Percentiles rank a stretch among this genome's conserved stretches.
These are phyloP conservation scores for Hyppa rectilinea DNA, from an alignment of 2,888 invertebrate species.

Conservation along the genomic window DNA sequence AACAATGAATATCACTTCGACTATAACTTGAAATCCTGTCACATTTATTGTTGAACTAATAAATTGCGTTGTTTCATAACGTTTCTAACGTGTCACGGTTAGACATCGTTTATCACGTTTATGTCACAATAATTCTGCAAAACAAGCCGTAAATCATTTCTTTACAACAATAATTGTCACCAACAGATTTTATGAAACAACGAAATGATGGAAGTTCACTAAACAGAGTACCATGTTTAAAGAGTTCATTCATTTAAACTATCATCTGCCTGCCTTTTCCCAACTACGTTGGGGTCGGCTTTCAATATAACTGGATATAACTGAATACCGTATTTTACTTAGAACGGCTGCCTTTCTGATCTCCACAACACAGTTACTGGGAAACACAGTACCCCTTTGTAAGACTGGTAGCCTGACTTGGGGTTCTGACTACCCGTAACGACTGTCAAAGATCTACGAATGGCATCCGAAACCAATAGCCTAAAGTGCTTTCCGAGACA, in stretches of 20 bases:
- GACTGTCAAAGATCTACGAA: too few relatives aligned
- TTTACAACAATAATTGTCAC: constrained; percentile 31
- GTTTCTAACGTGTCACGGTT: constrained; percentile 12
- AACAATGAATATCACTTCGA: background rate
- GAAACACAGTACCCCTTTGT: too few relatives aligned
- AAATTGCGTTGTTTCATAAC: constrained; percentile 9
- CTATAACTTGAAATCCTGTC: constrained; percentile 6
- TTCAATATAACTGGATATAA: too few relatives aligned
- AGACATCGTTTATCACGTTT: constrained; percentile 39
- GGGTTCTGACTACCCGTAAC: too few relatives aligned
- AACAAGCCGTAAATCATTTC: constrained; percentile 37
- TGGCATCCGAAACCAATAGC: too few relatives aligned
- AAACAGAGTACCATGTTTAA: background rate
- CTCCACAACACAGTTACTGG: too few relatives aligned
- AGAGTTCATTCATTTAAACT: background rate
- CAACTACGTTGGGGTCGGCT: too few relatives aligned
- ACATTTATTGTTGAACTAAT: constrained; percentile 6
- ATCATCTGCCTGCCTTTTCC: too few relatives aligned
- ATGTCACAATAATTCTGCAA: constrained; percentile 20
- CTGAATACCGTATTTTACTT: too few relatives aligned
- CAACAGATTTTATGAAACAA: constrained; percentile 32
- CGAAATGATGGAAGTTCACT: background rate
- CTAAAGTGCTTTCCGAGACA: too few relatives aligned
- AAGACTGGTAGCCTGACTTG: too few relatives aligned
- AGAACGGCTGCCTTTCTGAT: too few relatives aligned